phyloP scores from a whole-genome alignment of 2,888 invertebrate genomes.

The Hetaerina titia region DNA sequence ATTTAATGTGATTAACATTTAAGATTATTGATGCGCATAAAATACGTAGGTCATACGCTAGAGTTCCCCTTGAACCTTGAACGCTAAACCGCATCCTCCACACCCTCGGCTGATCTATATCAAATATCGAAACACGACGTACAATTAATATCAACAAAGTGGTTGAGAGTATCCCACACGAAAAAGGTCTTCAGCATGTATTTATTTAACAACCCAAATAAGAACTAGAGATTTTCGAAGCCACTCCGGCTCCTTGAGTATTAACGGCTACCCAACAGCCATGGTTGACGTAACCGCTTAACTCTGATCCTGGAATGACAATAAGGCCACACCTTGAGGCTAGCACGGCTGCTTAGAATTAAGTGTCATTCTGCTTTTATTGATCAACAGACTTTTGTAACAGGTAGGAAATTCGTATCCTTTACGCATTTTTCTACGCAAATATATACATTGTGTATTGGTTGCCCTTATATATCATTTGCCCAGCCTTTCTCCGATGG shows the following conservation, averaged over 20 bases:
- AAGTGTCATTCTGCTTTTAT: too few relatives aligned
- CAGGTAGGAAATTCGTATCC: too few relatives aligned
- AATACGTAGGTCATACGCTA: not conserved
- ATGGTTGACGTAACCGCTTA: not conserved
- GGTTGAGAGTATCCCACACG: not conserved
- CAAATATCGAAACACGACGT: constrained; percentile 10
- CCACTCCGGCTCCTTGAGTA: not conserved
- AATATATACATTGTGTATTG: too few relatives aligned
- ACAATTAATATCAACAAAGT: not conserved
- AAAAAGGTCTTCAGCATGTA: not conserved
- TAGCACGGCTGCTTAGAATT: too few relatives aligned
- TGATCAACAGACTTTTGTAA: too few relatives aligned
- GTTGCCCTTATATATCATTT: too few relatives aligned
- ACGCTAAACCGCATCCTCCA: not conserved
- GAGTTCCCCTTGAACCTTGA: not conserved
- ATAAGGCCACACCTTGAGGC: too few relatives aligned
- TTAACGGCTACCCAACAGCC: not conserved
- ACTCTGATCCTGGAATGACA: not conserved
- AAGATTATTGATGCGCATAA: too few relatives aligned
- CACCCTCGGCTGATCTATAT: not conserved
- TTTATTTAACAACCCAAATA: not conserved
- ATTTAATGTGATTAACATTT: too few relatives aligned
- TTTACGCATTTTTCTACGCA: too few relatives aligned
- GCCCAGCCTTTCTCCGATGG: too few relatives aligned
- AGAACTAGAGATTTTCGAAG: not conserved